A percentile compares a stretch with the other conserved stretches of the same genome.
phyloP scores from a whole-genome alignment of 1,140 invertebrate species.

The Notospermus geniculatus region DNA sequence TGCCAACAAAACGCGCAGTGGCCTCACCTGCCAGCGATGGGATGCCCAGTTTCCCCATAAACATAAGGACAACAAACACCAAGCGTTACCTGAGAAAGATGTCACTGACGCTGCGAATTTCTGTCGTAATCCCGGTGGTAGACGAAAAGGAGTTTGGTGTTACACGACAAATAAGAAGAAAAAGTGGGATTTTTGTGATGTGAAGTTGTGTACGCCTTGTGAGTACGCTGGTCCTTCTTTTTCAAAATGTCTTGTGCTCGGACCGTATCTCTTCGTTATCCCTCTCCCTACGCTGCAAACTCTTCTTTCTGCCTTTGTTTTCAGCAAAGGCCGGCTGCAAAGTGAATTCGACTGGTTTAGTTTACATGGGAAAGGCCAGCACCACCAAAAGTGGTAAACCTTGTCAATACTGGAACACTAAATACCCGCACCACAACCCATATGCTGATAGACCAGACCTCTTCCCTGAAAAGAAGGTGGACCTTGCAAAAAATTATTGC shows the following conservation, averaged over 20 bases:
- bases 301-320: too few species aligned
- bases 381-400: neutral
- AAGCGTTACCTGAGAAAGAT: neutral
- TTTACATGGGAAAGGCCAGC: neutral
- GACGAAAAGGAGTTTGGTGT: neutral
- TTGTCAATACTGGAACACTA: neutral
- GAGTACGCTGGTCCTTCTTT: too few species aligned
- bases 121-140: neutral
- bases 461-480: neutral
- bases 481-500: conserved; percentile 4
- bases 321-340: neutral
- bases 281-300: too few species aligned
- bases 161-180: neutral
- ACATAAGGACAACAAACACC: neutral
- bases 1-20: neutral
- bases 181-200: neutral
- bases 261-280: too few species aligned
- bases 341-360: neutral
- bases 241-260: too few species aligned
- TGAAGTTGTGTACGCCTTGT: neutral
- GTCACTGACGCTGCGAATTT: neutral
- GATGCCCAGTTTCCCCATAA: neutral
- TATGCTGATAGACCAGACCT: neutral
- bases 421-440: neutral
- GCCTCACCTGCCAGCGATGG: neutral